Evolutionary conservation across 2,888 invertebrate genomes (phyloP).

Genomic region (Erebia epiphron): DNA sequence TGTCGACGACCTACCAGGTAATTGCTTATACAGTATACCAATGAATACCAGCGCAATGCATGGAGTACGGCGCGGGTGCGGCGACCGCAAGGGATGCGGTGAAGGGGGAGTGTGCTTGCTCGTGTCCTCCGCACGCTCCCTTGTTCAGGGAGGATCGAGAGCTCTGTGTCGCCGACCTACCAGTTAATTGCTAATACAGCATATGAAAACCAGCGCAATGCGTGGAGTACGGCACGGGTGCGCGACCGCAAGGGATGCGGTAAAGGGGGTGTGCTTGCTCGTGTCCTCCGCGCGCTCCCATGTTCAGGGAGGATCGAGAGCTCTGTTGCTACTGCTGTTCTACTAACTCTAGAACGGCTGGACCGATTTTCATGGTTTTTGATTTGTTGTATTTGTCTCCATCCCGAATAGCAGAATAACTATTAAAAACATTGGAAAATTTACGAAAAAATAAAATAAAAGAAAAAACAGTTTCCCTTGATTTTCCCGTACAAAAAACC

Average conservation of each 20-base stretch:
- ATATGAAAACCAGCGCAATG: slow-evolving; percentile 60
- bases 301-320: slow-evolving; percentile 92
- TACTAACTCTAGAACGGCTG: no score
- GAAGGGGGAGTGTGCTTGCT: slow-evolving; percentile 85
- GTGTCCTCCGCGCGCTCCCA: slow-evolving; percentile 88
- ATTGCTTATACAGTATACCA: no score
- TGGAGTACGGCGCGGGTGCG: slow-evolving; percentile 70
- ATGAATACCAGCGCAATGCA: slow-evolving; percentile 65
- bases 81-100: slow-evolving; percentile 47
- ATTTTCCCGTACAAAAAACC: no score
- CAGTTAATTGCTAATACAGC: slow-evolving; percentile 81
- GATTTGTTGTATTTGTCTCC: no score
- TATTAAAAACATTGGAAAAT: no score
- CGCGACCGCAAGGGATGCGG: slow-evolving; percentile 46
- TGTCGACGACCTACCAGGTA: slow-evolving; percentile 93
- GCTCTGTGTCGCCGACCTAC: slow-evolving; percentile 93
- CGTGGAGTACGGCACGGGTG: slow-evolving; percentile 59
- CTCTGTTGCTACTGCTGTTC: slow-evolving; percentile 94
- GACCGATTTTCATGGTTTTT: no score
- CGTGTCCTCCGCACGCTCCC: slow-evolving; percentile 88
- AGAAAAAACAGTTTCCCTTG: no score
- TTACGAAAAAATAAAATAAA: no score
- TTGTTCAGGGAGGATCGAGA: slow-evolving; percentile 93
- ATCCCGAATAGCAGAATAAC: no score
- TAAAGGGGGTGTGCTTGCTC: slow-evolving; percentile 86